Conservation (phyloP, 2,888 invertebrate species). For the Polylopha cassiicola region DNA sequence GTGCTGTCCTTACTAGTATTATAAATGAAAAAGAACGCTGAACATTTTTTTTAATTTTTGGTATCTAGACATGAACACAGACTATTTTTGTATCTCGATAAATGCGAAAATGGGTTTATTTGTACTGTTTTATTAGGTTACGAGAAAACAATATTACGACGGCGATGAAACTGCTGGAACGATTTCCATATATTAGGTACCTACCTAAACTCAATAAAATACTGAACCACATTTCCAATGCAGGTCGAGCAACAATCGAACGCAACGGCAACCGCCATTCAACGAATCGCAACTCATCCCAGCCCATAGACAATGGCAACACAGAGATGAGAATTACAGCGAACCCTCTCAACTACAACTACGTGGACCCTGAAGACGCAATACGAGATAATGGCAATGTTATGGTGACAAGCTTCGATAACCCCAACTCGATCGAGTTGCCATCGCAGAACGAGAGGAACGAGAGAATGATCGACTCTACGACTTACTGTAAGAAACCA, state of each 20-base stretch:
- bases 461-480: slow-evolving; percentile 76
- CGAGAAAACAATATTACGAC: no score
- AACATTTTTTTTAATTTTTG: no score
- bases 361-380: slow-evolving; percentile 81
- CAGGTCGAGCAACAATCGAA: slow-evolving; percentile 79
- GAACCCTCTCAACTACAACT: slow-evolving; percentile 85
- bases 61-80: no score
- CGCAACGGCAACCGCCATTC: slow-evolving; percentile 69
- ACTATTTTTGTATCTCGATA: no score
- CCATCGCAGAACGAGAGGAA: slow-evolving; percentile 71
- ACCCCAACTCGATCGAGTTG: slow-evolving; percentile 83
- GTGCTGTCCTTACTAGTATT: no score
- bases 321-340: slow-evolving; percentile 85
- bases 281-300: slow-evolving; percentile 57
- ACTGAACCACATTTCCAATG: slow-evolving; percentile 31
- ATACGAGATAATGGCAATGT: slow-evolving; percentile 69
- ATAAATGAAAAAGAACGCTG: no score
- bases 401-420: slow-evolving; percentile 84
- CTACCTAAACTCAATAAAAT: not conserved
- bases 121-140: no score
- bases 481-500: slow-evolving; percentile 84
- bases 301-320: slow-evolving; percentile 50
- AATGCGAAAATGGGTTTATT: no score
- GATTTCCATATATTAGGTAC: no score
- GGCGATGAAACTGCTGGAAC: no score